These are phyloP conservation scores for Andrena cerasifolii DNA, from an alignment of 1,140 invertebrate species.

Conservation along the genomic window DNA sequence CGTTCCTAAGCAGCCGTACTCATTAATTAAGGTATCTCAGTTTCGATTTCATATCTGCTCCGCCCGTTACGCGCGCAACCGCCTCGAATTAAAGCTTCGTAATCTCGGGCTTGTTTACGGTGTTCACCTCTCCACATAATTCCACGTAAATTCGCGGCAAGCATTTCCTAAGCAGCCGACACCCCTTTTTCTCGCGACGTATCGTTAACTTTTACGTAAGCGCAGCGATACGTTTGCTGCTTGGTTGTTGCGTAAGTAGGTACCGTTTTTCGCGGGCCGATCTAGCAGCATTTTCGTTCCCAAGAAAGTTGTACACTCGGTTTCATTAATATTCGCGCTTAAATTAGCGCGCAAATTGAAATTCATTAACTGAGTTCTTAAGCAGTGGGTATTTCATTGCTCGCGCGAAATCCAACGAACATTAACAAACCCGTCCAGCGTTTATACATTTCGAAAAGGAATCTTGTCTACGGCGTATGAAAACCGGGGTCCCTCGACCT, in stretches of 20 bases:
- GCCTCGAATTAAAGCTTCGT: background rate
- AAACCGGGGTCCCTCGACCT: background rate
- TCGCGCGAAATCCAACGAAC: background rate
- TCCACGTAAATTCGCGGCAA: constrained; percentile 3
- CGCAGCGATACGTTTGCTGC: constrained; percentile 11
- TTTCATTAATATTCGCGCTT: background rate
- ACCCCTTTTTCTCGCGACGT: constrained; percentile 25
- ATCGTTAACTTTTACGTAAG: constrained; percentile 31
- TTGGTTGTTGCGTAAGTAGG: constrained; percentile 30
- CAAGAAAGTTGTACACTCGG: background rate
- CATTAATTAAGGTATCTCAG: constrained; percentile 67
- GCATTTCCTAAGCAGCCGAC: constrained; percentile 10
- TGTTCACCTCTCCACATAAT: constrained; percentile 1
- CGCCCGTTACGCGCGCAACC: constrained; percentile 55
- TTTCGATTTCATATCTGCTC: constrained; percentile 65
- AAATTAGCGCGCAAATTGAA: constrained; percentile 1
- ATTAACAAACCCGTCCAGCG: background rate
- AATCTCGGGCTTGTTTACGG: background rate
- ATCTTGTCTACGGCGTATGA: background rate
- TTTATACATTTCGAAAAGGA: background rate
- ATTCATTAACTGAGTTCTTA: background rate
- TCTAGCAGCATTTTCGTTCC: background rate
- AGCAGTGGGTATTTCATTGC: background rate
- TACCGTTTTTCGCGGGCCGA: background rate
- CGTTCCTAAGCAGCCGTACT: constrained; percentile 35